Conservation (phyloP, 92 coral and sea anemone species). For the Paramuricea clavata region DNA sequence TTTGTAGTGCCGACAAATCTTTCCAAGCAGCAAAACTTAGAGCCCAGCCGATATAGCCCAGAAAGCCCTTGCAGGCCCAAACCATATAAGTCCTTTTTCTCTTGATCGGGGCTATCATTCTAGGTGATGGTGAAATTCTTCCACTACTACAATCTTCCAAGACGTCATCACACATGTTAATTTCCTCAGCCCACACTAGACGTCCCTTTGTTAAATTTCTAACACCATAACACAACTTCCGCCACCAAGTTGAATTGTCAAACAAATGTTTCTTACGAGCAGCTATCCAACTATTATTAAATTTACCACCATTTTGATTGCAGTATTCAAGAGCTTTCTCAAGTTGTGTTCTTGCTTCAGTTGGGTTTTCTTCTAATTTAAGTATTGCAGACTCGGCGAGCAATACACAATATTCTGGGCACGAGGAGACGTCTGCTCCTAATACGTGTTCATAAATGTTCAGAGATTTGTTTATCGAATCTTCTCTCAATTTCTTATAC, state of each 20-base stretch:
- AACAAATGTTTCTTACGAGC: background rate
- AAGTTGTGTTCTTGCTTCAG: too few relatives aligned
- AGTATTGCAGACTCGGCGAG: background rate
- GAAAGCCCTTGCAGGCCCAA: too few relatives aligned
- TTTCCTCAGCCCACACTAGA: background rate
- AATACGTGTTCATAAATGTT: background rate
- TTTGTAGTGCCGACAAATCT: too few relatives aligned
- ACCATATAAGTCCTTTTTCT: background rate
- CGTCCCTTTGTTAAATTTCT: background rate
- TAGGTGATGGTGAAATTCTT: background rate
- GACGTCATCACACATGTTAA: background rate
- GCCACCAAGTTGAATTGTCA: background rate
- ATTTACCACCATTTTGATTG: background rate
- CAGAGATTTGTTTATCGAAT: background rate
- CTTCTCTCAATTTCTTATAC: background rate
- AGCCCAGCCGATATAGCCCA: too few relatives aligned
- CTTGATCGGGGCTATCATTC: background rate
- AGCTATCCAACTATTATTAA: background rate
- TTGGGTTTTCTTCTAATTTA: background rate
- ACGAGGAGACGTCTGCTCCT: background rate
- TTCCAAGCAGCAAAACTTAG: too few relatives aligned
- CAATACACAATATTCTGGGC: background rate
- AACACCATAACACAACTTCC: background rate
- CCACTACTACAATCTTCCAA: background rate
- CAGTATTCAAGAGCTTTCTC: background rate